phyloP scores from a whole-genome alignment of 1,140 invertebrate species.

The Pentalonia nigronervosa region DNA sequence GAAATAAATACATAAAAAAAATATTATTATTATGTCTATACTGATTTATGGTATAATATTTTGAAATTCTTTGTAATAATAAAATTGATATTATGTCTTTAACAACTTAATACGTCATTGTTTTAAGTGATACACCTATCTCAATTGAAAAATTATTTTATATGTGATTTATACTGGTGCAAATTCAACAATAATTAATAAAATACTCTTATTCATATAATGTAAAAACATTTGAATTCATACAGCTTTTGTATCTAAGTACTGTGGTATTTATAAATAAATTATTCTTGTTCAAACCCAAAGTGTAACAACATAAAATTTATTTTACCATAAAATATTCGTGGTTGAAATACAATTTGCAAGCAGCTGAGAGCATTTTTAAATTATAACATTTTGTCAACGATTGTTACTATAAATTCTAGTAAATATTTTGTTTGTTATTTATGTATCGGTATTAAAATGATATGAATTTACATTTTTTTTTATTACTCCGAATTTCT shows the following conservation, averaged over 20 bases:
- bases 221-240: background rate
- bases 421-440: background rate
- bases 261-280: background rate
- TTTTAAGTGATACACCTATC: background rate
- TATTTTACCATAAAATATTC: background rate
- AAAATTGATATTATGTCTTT: background rate
- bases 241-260: background rate
- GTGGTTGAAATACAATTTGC: background rate
- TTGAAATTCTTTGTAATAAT: background rate
- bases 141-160: background rate
- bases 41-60: background rate
- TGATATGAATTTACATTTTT: background rate
- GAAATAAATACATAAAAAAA: background rate
- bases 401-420: background rate
- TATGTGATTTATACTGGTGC: background rate
- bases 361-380: background rate
- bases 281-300: background rate
- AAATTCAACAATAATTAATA: background rate
- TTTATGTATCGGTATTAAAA: background rate
- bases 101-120: background rate
- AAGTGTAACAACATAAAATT: background rate
- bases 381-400: background rate
- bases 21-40: background rate
- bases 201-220: background rate
- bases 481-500: background rate